phyloP scores from a whole-genome alignment of 2,113 vertebrate genomes.

The Columbina picui region DNA sequence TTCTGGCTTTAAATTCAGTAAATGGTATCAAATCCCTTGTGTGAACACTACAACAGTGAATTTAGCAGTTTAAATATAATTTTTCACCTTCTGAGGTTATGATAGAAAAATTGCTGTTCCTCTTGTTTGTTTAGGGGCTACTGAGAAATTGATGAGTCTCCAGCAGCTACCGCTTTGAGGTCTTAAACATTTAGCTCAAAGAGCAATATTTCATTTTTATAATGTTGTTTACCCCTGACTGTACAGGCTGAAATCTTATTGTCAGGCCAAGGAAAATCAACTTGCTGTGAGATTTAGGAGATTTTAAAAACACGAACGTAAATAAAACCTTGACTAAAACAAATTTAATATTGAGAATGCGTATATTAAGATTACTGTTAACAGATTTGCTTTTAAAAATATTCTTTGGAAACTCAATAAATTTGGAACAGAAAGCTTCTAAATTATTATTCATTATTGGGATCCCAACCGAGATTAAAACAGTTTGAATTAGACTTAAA shows the following conservation, averaged over 20 bases:
- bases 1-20: neutral
- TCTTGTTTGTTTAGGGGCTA: neutral
- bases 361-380: neutral
- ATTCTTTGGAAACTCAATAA: neutral
- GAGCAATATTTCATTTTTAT: neutral
- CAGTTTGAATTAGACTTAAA: neutral
- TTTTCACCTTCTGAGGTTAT: neutral
- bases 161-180: neutral
- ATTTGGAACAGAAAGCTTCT: neutral
- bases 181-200: neutral
- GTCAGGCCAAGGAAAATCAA: neutral
- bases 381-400: neutral
- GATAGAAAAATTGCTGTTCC: neutral
- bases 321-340: neutral
- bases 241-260: neutral
- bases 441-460: neutral
- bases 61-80: neutral
- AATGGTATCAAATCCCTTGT: neutral
- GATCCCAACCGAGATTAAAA: neutral
- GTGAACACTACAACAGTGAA: neutral
- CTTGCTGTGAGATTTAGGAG: neutral
- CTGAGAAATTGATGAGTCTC: neutral
- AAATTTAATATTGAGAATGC: neutral
- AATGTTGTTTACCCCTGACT: neutral
- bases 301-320: neutral